Evolutionary conservation across 1,140 invertebrate genomes (phyloP).

Genomic region (Caenorhabditis brenneri): DNA sequence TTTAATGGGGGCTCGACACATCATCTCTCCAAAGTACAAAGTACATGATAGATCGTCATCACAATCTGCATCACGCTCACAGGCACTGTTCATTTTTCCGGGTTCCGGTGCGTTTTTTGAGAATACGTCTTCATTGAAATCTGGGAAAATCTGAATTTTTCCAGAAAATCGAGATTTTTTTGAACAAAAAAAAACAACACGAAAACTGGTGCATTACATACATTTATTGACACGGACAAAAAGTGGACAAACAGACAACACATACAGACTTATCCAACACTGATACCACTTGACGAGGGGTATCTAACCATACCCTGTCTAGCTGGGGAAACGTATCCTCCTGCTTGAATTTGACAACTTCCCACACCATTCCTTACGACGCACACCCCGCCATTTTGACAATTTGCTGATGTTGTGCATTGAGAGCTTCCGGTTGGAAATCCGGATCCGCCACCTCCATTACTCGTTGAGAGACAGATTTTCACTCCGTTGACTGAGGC

Average conservation of each 20-base stretch:
- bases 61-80: conserved; percentile 17
- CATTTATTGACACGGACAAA: conserved; percentile 34
- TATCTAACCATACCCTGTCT: conserved; percentile 40
- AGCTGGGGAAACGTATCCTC: conserved; percentile 1
- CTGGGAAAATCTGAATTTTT: background rate
- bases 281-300: background rate
- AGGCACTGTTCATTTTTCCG: background rate
- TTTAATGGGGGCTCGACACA: background rate
- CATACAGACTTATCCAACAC: background rate
- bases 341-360: conserved; percentile 21
- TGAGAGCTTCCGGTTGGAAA: background rate
- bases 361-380: background rate
- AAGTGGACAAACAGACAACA: background rate
- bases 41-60: conserved; percentile 11
- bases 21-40: conserved; percentile 4
- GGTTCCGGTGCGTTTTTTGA: background rate
- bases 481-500: background rate
- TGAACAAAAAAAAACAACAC: background rate
- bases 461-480: conserved; percentile 13
- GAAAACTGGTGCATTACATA: background rate
- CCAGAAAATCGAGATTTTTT: background rate
- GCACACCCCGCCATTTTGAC: background rate
- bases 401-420: background rate
- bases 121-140: conserved; percentile 17
- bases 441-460: conserved; percentile 14